Evolutionary conservation across 2,113 vertebrate species (phyloP).

Genomic region (Ursus arctos): DNA sequence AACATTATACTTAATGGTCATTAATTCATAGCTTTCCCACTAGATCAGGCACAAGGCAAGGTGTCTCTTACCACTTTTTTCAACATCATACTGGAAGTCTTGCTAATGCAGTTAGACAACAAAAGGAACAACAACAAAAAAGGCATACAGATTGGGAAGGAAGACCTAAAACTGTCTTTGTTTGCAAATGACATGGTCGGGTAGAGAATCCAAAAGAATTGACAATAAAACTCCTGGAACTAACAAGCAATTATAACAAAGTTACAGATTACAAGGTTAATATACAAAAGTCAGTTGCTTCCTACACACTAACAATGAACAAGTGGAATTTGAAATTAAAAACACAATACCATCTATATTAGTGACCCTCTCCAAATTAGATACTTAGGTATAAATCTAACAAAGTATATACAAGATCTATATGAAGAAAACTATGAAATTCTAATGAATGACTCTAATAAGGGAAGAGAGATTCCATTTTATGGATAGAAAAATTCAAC

Average conservation of each 20-base stretch:
- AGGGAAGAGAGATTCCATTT: background rate
- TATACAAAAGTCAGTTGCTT: background rate
- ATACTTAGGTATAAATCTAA: background rate
- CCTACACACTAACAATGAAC: background rate
- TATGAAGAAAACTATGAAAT: background rate
- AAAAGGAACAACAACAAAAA: background rate
- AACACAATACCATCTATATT: background rate
- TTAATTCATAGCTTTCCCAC: background rate
- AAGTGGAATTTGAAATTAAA: background rate
- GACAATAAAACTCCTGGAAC: background rate
- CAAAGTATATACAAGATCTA: background rate
- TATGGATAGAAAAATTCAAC: background rate
- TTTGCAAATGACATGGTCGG: background rate
- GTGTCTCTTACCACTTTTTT: background rate
- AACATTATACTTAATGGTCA: background rate
- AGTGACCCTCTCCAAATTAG: background rate
- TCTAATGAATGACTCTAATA: background rate
- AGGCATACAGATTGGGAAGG: background rate
- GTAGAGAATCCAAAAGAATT: background rate
- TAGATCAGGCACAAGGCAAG: background rate
- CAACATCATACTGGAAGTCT: background rate
- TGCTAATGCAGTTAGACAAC: background rate
- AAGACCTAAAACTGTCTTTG: background rate
- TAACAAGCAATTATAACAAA: background rate
- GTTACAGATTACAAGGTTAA: background rate